phyloP scores from a whole-genome alignment of 2,888 invertebrate genomes.

The Actias luna region DNA sequence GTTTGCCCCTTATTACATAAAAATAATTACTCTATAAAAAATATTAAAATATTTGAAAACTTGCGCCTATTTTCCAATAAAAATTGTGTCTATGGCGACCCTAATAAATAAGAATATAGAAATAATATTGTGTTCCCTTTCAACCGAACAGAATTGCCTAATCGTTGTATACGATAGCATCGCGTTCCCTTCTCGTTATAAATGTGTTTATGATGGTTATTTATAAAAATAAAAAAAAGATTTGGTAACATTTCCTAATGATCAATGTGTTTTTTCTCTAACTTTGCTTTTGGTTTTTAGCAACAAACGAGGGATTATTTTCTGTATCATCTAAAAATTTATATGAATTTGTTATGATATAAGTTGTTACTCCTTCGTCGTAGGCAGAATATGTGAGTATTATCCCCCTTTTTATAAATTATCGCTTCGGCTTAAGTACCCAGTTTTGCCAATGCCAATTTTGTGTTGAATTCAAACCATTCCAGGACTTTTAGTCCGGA shows the following conservation, averaged over 20 bases:
- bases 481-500: too few relatives aligned
- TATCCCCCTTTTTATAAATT: too few relatives aligned
- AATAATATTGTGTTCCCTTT: not conserved
- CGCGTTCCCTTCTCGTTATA: not conserved
- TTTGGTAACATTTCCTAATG: not conserved
- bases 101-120: slow-evolving; percentile 7
- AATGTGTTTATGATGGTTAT: not conserved
- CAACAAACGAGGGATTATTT: not conserved
- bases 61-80: not conserved
- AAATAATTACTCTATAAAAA: too few relatives aligned
- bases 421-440: too few relatives aligned
- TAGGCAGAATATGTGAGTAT: too few relatives aligned
- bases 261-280: not conserved
- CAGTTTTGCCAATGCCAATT: too few relatives aligned
- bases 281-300: not conserved
- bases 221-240: not conserved
- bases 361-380: too few relatives aligned
- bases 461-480: too few relatives aligned
- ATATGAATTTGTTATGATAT: too few relatives aligned
- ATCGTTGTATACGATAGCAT: slow-evolving; percentile 6
- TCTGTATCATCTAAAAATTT: not conserved
- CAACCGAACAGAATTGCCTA: slow-evolving; percentile 3
- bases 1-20: too few relatives aligned
- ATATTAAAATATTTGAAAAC: not conserved
- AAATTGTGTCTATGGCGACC: not conserved